Evolutionary conservation across 2,797 vertebrate species (phyloP), one percentile per base, ranked within the genome.

Genomic region (Hozukius guyotensis): DNA sequence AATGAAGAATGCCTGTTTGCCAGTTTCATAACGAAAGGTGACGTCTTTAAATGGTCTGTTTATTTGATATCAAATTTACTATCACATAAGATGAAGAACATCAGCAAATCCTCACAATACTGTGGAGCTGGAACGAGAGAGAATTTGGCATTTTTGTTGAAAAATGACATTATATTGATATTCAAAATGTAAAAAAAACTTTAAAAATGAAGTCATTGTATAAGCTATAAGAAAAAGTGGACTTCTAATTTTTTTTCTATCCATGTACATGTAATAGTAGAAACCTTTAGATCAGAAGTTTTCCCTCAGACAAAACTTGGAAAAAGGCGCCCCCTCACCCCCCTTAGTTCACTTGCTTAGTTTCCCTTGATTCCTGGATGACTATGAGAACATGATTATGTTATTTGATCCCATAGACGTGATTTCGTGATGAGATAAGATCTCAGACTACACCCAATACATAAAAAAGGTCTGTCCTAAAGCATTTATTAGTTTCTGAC

Each of bases 191-290:
- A 20, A 9, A 27, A 27, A 27, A 53, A 27, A 10, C 0, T 0
- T 9, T 9, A 36, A 27, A 38, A 38, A 38, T 9, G 1, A 2
- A 62, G 14, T n/a, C 24, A 18, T 6, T 1, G 22, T 62, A 5
- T 24, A 4, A 63, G 31, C 10, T 16, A n/a, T 2, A 62, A 46
- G n/a, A 62, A 16, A 49, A 60, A 32, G 3, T 22, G 8, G 9
- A 56, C 2, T 57, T 68, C 31, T 24, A 24, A 53, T 10, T 10
- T 57, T 57, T 46, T 11, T 31, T 46, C 70, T 70, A 46, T 27
- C 1, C 8, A 25, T 64, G 27, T 0, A 13, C 10, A 16, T 32
- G 6, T 53, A 13, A 10, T 29, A 0, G 8, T 2, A 20, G 4
- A 46, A 76, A 70, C 63, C 20, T 63, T 77, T 57, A 29, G 38